phyloP scores from a whole-genome alignment of 2,888 invertebrate genomes.

The Arrhopalites spinosus region DNA sequence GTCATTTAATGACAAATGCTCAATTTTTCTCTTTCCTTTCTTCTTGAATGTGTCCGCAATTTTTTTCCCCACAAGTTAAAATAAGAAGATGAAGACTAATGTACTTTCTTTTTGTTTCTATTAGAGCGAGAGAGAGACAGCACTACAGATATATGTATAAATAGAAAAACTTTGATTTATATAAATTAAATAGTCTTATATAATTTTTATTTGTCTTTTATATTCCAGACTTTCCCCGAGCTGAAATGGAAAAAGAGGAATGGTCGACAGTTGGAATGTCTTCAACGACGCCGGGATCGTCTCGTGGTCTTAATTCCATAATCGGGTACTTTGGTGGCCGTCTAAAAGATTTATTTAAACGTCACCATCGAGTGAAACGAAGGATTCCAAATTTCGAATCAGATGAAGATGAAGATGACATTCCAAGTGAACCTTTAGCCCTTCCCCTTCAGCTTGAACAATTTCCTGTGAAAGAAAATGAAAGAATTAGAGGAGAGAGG shows the following conservation, averaged over 20 bases:
- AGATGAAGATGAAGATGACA: slow-evolving; percentile 10
- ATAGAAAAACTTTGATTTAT: too few species aligned
- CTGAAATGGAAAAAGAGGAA: not conserved
- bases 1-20: too few species aligned
- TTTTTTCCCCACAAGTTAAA: too few species aligned
- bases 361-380: slow-evolving; percentile 24
- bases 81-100: not conserved
- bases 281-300: not conserved
- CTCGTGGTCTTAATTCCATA: not conserved
- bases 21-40: too few species aligned
- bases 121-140: too few species aligned
- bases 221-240: not conserved
- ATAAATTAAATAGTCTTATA: too few species aligned
- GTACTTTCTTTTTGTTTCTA: too few species aligned
- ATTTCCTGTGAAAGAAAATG: too few species aligned
- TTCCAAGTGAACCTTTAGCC: slow-evolving; percentile 16
- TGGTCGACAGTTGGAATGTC: not conserved
- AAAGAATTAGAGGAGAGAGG: not conserved
- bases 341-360: slow-evolving; percentile 20
- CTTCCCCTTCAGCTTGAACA: not conserved
- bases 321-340: slow-evolving; percentile 9
- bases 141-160: too few species aligned
- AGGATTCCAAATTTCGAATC: not conserved
- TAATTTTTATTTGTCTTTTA: not conserved
- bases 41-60: too few species aligned